Evolutionary conservation across 1,140 invertebrate genomes (phyloP), one percentile per base, ranked within the genome.

Genomic region (Trichonephila clavipes): DNA sequence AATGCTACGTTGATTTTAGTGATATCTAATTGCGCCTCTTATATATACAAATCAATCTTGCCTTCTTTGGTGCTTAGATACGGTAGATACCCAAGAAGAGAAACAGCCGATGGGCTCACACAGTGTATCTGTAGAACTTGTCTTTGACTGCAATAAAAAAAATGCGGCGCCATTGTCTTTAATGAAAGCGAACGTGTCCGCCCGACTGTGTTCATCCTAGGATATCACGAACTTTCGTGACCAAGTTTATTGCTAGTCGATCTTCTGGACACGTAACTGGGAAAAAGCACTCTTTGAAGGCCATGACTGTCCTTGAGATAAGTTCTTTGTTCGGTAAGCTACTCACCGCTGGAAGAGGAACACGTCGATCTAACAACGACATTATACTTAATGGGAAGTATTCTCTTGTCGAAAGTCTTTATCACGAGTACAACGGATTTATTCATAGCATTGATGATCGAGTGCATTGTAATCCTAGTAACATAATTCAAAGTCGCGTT

Each of bases 151-250:
- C 51, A 51, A 12, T 51, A 51, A 51, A 51, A 51, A 51, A 61
- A 19, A 21, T 2, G 83, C 44, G 18, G 24, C n/a, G 61, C 59
- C 59, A 87, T 87, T 88, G 87, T 88, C 40, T 88, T 69, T n/a
- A 72, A 69, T 51, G 87, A 88, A 88, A 88, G 64, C 64, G 86
- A 88, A 34, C 62, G 59, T 88, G 28, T 88, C 62, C 87, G n/a
- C 14, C 72, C 34, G 28, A 69, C 72, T 40, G 28, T 77, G 16
- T 77, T 88, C 87, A 66, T n/a, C 40, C 88, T 19, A 58, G 34
- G 44, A 51, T 16, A 89, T 69, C 88, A 90, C 69, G 88, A 90
- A 77, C 58, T 12, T 90, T 81, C 88, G 88, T 90, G 88, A 90
- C 88, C 58, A 40, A 61, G 88, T 90, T 81, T 58, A 90, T 90